Evolutionary conservation across 2,888 invertebrate genomes (phyloP).

Genomic region (Catocala nupta): DNA sequence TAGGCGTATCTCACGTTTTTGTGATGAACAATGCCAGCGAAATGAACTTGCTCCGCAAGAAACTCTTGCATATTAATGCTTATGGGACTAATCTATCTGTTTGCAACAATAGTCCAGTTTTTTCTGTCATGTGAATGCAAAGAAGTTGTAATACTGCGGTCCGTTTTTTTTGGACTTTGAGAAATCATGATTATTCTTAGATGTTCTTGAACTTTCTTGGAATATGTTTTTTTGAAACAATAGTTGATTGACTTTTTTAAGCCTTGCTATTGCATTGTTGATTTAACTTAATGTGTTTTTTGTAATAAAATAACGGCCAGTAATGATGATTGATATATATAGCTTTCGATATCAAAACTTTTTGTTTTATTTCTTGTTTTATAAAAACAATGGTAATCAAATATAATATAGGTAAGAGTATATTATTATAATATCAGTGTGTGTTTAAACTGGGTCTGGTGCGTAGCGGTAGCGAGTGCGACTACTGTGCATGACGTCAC

Average conservation of each 20-base stretch:
- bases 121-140: conserved; percentile 60
- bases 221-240: conserved; percentile 25
- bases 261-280: conserved; percentile 3
- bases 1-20: conserved; percentile 83
- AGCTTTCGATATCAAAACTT: no score
- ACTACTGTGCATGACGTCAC: no score
- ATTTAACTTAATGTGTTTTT: conserved; percentile 5
- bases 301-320: neutral
- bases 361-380: no score
- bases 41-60: conserved; percentile 70
- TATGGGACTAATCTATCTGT: conserved; percentile 58
- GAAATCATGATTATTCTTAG: conserved; percentile 40
- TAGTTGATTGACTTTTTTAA: conserved; percentile 11
- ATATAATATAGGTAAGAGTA: no score
- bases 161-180: conserved; percentile 46
- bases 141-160: conserved; percentile 41
- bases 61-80: conserved; percentile 74
- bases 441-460: no score
- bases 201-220: conserved; percentile 42
- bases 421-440: no score
- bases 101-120: conserved; percentile 58
- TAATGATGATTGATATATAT: no score
- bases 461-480: no score
- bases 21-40: conserved; percentile 65
- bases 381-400: no score